Evolutionary conservation across 2,797 vertebrate genomes (phyloP).

Genomic region (Antrozous pallidus): DNA sequence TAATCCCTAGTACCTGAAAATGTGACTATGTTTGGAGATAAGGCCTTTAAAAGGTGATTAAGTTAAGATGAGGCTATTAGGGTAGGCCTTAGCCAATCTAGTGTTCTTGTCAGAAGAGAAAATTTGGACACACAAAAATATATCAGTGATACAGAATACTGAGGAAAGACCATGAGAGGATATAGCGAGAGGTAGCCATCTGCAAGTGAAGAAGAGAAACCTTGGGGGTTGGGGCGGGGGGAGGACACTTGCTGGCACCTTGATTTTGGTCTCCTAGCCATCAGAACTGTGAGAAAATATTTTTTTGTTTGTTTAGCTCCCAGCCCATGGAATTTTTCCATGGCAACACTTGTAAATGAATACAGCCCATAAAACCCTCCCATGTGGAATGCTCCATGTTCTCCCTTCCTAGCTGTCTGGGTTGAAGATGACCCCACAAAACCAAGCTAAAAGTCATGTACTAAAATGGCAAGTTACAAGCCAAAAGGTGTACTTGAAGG

Average conservation of each 20-base stretch:
- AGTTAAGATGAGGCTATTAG: background rate
- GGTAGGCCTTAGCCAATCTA: background rate
- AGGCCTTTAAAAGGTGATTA: background rate
- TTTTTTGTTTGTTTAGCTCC: background rate
- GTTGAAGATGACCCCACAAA: background rate
- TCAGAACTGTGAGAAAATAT: background rate
- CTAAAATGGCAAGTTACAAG: background rate
- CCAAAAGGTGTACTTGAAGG: background rate
- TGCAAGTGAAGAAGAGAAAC: background rate
- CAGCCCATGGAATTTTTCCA: background rate
- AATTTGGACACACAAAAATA: background rate
- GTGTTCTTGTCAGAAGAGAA: background rate
- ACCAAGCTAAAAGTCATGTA: background rate
- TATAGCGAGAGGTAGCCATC: background rate
- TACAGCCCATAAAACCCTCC: background rate
- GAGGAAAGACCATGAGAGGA: background rate
- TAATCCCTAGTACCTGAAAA: background rate
- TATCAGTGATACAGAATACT: background rate
- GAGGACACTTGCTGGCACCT: background rate
- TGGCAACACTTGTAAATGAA: background rate
- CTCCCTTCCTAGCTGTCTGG: background rate
- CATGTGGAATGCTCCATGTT: background rate
- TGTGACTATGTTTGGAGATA: background rate
- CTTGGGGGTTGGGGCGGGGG: too few species aligned
- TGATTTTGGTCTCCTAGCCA: background rate